Conservation (phyloP, 2,888 invertebrate genomes). For the Apodemia mormo region DNA sequence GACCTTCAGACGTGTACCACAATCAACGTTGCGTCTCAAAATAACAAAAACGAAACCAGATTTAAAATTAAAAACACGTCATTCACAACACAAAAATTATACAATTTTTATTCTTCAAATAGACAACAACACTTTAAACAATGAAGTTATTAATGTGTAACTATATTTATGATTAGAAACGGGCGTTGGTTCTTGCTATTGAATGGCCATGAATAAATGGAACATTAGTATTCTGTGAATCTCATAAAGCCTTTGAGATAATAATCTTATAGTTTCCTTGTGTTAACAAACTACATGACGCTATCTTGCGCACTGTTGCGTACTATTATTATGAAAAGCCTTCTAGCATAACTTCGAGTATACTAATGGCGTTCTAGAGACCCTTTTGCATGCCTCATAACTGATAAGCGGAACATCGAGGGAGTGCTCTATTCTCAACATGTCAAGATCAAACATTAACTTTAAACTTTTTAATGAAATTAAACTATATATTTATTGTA, state of each 20-base stretch:
- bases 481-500: no score
- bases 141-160: neutral
- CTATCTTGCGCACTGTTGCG: slow-evolving; percentile 10
- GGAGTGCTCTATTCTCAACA: no score
- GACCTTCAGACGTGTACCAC: neutral
- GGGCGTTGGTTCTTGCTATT: neutral
- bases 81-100: neutral
- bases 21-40: neutral
- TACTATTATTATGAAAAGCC: slow-evolving; percentile 10
- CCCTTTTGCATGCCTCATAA: no score
- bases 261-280: slow-evolving; percentile 15
- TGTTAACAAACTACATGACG: slow-evolving; percentile 8
- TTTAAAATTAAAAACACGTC: slow-evolving; percentile 1
- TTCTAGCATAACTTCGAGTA: neutral
- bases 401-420: no score
- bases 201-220: slow-evolving; percentile 10
- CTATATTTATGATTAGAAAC: slow-evolving; percentile 18
- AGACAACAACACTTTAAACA: neutral
- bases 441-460: no score
- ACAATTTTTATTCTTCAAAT: neutral
- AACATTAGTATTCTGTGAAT: slow-evolving; percentile 9
- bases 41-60: neutral
- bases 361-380: neutral
- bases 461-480: no score
- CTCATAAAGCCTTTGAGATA: slow-evolving; percentile 8